Percentiles rank a stretch among this genome's conserved stretches.
Evolutionary conservation across 2,113 vertebrate genomes (phyloP).

Genomic region (Natator depressus): DNA sequence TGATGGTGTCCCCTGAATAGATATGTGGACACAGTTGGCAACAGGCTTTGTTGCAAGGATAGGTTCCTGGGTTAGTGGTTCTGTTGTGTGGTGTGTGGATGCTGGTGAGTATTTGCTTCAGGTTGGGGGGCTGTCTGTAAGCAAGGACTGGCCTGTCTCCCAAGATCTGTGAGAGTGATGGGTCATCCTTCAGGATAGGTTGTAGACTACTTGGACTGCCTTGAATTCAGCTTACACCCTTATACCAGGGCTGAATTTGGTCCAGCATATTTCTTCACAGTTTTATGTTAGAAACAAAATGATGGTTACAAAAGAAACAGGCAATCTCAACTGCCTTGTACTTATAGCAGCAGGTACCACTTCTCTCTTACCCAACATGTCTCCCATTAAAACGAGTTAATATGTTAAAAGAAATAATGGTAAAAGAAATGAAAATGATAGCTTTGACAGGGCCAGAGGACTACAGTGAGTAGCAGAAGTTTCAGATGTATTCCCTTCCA

Average conservation of each 20-base stretch:
- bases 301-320: neutral
- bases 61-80: too few species aligned
- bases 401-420: neutral
- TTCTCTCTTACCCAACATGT: neutral
- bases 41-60: too few species aligned
- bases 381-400: neutral
- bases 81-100: too few species aligned
- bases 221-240: neutral
- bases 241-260: neutral
- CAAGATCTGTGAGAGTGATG: too few species aligned
- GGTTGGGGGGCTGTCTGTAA: too few species aligned
- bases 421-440: neutral
- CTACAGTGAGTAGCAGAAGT: neutral
- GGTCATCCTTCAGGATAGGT: too few species aligned
- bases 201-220: neutral
- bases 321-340: neutral
- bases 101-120: too few species aligned
- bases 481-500: accelerated
- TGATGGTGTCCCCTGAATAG: too few species aligned
- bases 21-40: too few species aligned
- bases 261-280: neutral
- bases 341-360: neutral
- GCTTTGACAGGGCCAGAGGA: neutral
- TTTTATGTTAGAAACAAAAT: neutral
- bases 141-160: too few species aligned